Base-by-base conservation (phyloP, 2,113 vertebrate species). In the Uria lomvia region DNA sequence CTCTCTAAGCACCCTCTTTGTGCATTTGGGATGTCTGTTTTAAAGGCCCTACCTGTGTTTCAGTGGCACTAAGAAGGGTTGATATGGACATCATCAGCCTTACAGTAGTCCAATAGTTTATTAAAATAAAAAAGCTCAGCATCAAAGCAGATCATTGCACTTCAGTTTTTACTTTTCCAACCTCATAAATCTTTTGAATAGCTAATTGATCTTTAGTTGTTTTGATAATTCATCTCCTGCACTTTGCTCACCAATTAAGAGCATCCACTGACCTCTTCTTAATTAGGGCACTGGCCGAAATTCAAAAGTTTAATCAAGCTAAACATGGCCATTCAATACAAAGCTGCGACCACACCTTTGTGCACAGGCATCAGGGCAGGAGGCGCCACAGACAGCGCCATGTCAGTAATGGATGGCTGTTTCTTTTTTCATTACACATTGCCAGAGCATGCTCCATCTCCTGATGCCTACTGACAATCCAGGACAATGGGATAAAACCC, bases 341-440 rank as follows among this genome's bases (percentile, higher is more conserved):
- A 63, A 86, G 36, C 22, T 42, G 52, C 12, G 23, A 55, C 27
- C 40, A 14, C 45, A 56, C 45, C n/a, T 49, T 21, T 65, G 68
- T 42, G 50, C 30, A 16, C 1, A 1, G 60, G 34, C 43, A 59
- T 53, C 30, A 7, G 45, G 20, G 55, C 49, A 90, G 26, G 24
- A 63, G 15, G 21, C 15, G 9, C 15, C 50, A 19, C 71, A 32
- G 53, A 29, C 55, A 47, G 2, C 0, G 0, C 34, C 19, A 4
- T 5, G 19, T 12, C 14, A 56, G 29, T 18, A 58, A 47, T 1
- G 17, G n/a, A 36, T 19, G 34, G 55, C 18, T 59, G 50, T 5
- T 49, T 21, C 9, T 30, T 52, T 59, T 43, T 32, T 45, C 32
- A 9, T 15, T 29, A 13, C 5, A 30, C 0, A 0, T 60, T 45